These are phyloP conservation scores for Scaptomyza parva DNA, from an alignment of 2,888 invertebrate genomes.

Conservation along the genomic window DNA sequence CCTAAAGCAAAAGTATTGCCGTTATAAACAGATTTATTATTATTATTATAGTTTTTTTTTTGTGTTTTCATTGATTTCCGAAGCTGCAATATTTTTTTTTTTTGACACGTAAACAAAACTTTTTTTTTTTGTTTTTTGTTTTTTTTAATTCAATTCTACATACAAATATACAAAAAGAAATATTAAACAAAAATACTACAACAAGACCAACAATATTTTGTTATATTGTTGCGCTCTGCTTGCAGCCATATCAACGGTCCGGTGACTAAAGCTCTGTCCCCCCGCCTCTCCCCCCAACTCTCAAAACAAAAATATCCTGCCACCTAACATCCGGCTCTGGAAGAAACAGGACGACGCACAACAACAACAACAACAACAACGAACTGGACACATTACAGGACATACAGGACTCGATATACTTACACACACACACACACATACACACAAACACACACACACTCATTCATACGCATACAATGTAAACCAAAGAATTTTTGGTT, in stretches of 20 bases:
- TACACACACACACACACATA: conserved; percentile 35
- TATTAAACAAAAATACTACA: conserved; percentile 2
- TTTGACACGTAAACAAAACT: no score
- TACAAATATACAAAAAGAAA: conserved; percentile 6
- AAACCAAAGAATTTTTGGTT: conserved; percentile 61
- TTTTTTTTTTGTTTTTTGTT: background rate
- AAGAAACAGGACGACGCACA: conserved; percentile 55
- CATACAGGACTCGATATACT: conserved; percentile 32
- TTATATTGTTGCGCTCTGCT: conserved; percentile 68
- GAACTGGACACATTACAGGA: conserved; percentile 53
- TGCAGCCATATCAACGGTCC: conserved; percentile 85
- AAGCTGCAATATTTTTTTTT: conserved; percentile 9
- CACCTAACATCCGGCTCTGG: conserved; percentile 44
- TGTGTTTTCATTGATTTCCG: conserved; percentile 40
- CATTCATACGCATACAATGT: conserved; percentile 62
- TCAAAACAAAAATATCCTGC: conserved; percentile 52
- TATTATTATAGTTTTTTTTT: background rate
- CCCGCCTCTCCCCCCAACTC: conserved; percentile 24
- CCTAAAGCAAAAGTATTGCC: conserved; percentile 32
- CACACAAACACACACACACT: conserved; percentile 35
- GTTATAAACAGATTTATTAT: background rate
- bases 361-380: conserved; percentile 41
- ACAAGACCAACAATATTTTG: conserved; percentile 37
- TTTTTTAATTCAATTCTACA: conserved; percentile 1
- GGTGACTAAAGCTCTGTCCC: conserved; percentile 84